These are phyloP conservation scores for Rhagoletis zephyria DNA, from an alignment of 1,140 invertebrate species.

Conservation along the genomic window DNA sequence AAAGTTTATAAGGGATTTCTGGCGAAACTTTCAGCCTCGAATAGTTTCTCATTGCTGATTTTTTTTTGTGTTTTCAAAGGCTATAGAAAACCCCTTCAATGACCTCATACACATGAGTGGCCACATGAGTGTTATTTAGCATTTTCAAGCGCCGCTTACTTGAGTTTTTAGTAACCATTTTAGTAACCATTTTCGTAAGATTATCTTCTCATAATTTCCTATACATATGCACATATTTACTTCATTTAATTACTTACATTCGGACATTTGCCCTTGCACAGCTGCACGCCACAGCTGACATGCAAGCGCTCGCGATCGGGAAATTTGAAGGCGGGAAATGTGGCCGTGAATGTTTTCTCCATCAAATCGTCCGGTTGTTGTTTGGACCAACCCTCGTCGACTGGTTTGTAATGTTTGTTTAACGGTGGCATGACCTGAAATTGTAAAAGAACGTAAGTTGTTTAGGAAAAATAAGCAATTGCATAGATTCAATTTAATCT, in stretches of 20 bases:
- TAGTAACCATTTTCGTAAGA: too few species aligned
- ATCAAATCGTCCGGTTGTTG: slow-evolving; percentile 71
- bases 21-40: too few species aligned
- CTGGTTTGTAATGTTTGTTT: slow-evolving; percentile 63
- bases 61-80: too few species aligned
- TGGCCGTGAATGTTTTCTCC: slow-evolving; percentile 74
- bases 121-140: too few species aligned
- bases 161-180: too few species aligned
- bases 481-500: background rate
- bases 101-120: too few species aligned
- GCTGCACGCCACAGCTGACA: slow-evolving; percentile 79
- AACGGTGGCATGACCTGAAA: slow-evolving; percentile 71
- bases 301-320: slow-evolving; percentile 83
- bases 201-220: too few species aligned
- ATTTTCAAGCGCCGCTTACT: too few species aligned
- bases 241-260: slow-evolving; percentile 72
- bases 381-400: slow-evolving; percentile 73
- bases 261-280: slow-evolving; percentile 80
- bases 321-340: slow-evolving; percentile 86
- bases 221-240: too few species aligned
- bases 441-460: background rate
- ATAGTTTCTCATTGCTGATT: too few species aligned
- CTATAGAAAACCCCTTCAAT: too few species aligned
- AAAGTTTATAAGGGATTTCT: too few species aligned
- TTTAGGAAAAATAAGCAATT: background rate